phyloP scores from a whole-genome alignment of 2,113 vertebrate species.

The Chlamydotis undulata region DNA sequence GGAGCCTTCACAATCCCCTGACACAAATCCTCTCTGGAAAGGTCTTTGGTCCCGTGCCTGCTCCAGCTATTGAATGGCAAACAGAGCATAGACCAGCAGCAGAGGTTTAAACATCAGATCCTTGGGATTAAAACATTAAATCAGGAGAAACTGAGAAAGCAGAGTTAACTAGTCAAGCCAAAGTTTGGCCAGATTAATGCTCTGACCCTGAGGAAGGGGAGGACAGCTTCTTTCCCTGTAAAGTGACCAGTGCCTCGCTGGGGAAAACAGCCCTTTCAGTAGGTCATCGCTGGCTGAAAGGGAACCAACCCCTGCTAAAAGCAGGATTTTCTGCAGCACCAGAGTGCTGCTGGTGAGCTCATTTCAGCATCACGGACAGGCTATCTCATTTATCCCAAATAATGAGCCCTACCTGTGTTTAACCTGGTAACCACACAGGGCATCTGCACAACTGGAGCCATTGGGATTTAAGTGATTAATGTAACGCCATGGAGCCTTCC shows the following conservation, averaged over 20 bases:
- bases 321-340: neutral
- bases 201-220: neutral
- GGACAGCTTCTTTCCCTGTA: neutral
- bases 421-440: neutral
- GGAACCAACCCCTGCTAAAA: neutral
- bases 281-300: neutral
- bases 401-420: neutral
- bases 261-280: neutral
- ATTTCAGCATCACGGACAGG: neutral
- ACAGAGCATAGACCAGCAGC: neutral
- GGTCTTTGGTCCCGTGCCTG: neutral
- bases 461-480: slow-evolving; percentile 1
- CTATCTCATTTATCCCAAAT: neutral
- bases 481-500: neutral
- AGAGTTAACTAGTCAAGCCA: neutral
- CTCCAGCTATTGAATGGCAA: neutral
- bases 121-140: neutral
- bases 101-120: neutral
- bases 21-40: neutral
- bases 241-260: neutral
- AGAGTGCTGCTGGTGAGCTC: neutral
- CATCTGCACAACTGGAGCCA: neutral
- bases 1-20: neutral
- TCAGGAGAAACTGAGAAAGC: neutral
- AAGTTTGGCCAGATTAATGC: neutral